A percentile compares a stretch with the other conserved stretches of the same genome.
These are phyloP conservation scores for Brienomyrus longianalis DNA, from an alignment of 2,113 vertebrate genomes.

Conservation along the genomic window DNA sequence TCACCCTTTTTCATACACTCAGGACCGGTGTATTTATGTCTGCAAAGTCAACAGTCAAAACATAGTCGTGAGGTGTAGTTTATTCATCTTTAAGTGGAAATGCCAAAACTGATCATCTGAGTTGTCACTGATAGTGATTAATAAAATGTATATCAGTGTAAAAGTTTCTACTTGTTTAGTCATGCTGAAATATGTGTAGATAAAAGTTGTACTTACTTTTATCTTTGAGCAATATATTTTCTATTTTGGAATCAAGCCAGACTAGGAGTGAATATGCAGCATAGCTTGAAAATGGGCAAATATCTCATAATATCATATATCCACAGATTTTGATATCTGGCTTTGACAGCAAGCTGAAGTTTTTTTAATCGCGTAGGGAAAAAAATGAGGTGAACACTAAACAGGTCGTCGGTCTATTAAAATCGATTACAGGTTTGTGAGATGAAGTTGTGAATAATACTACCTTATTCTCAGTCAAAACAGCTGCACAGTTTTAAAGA, in stretches of 20 bases:
- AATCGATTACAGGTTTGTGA: background rate
- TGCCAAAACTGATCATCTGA: background rate
- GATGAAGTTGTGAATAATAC: background rate
- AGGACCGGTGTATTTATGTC: conserved; percentile 31
- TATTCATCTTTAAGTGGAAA: background rate
- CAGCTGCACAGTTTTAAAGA: background rate
- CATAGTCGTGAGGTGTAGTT: background rate
- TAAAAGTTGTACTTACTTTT: background rate
- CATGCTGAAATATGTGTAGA: background rate
- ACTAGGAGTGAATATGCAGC: background rate
- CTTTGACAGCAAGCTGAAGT: background rate
- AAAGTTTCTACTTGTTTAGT: background rate
- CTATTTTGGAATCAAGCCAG: background rate
- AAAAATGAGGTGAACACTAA: background rate
- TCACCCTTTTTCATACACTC: conserved; percentile 34
- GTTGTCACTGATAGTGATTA: background rate
- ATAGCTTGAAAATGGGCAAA: background rate
- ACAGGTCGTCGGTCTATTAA: background rate
- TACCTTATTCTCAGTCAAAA: background rate
- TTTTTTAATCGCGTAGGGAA: background rate
- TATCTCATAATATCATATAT: background rate
- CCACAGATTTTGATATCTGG: background rate
- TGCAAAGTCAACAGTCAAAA: background rate
- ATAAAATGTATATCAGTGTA: background rate
- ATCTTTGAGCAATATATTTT: background rate